Evolutionary conservation across 2,888 invertebrate genomes (phyloP).

Genomic region (Bugulina stolonifera): DNA sequence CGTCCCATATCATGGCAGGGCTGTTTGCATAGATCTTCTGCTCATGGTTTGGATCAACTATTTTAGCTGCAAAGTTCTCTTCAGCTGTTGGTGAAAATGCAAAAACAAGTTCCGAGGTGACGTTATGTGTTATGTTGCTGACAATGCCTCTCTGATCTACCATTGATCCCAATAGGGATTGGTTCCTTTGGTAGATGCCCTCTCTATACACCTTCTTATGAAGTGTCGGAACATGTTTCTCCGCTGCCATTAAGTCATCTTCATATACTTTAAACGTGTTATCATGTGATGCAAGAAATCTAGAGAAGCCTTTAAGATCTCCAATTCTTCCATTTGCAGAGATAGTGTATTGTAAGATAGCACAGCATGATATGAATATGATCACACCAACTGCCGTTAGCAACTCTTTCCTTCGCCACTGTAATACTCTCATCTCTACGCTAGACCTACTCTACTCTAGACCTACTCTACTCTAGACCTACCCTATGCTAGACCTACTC

Average conservation of each 20-base stretch:
- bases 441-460: background rate
- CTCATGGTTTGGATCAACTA: constrained; percentile 33
- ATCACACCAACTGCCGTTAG: background rate
- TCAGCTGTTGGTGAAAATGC: constrained; percentile 36
- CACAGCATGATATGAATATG: background rate
- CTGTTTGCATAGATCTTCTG: constrained; percentile 35
- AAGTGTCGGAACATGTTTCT: background rate
- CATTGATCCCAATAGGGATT: background rate
- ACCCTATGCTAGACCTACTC: background rate
- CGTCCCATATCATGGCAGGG: constrained; percentile 35
- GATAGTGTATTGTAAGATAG: background rate
- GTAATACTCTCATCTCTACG: background rate
- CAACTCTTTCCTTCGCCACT: background rate
- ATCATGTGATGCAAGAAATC: background rate
- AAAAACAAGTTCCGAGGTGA: constrained; percentile 29
- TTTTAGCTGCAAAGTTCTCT: constrained; percentile 3
- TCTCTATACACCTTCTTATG: background rate
- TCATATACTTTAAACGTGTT: background rate
- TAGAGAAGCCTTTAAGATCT: background rate
- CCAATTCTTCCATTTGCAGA: background rate
- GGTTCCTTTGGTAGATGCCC: background rate
- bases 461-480: background rate
- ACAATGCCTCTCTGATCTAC: constrained; percentile 1
- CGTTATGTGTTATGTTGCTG: background rate
- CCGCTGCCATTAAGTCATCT: background rate